phyloP scores from a whole-genome alignment of 2,888 invertebrate genomes.

The Pristionchus exspectatus region DNA sequence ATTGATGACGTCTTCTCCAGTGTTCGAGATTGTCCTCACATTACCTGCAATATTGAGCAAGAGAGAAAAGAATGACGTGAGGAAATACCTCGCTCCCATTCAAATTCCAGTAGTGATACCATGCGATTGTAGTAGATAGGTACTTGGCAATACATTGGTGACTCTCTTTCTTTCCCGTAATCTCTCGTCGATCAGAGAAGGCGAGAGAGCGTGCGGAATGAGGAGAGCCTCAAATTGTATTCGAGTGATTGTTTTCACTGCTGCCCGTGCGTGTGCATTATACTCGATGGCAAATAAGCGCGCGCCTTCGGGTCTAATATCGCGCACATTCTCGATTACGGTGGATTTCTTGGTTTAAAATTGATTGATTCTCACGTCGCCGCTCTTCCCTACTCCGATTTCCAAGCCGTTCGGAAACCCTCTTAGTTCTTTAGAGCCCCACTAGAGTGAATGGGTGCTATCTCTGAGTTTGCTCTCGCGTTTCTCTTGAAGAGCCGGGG shows the following conservation, averaged over 20 bases:
- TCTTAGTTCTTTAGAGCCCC: not conserved
- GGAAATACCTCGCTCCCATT: not conserved
- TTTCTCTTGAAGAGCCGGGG: not conserved
- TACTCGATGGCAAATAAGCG: not conserved
- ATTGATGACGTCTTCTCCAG: too few relatives aligned
- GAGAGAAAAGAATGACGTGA: not conserved
- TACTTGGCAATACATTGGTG: not conserved
- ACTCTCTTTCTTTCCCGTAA: not conserved
- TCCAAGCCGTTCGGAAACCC: not conserved
- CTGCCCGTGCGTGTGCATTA: not conserved
- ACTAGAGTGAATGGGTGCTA: not conserved
- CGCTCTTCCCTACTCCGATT: not conserved
- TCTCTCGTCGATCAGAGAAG: not conserved
- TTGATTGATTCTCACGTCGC: not conserved
- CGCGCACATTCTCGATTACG: too few relatives aligned
- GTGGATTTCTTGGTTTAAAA: not conserved
- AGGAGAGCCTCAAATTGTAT: not conserved
- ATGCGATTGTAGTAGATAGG: not conserved
- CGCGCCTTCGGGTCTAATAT: not conserved
- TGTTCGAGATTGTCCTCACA: not conserved
- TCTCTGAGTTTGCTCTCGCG: not conserved
- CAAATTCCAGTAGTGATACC: slow-evolving; percentile 26
- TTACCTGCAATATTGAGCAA: not conserved
- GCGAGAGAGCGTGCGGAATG: not conserved
- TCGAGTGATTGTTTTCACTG: not conserved